phyloP scores from a whole-genome alignment of 2,797 vertebrate genomes.

The Melanotaenia pygmaea region DNA sequence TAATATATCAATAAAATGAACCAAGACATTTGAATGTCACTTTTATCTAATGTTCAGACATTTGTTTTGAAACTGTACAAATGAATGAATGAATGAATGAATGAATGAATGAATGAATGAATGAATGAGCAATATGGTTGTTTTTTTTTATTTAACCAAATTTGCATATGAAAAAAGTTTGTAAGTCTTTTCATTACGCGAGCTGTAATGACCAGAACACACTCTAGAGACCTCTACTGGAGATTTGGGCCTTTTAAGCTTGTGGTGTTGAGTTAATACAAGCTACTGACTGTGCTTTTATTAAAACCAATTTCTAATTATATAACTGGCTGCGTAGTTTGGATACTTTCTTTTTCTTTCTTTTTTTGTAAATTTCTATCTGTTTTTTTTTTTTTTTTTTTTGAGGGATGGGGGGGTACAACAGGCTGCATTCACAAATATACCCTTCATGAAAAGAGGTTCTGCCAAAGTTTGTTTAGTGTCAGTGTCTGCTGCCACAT shows the following conservation, averaged over 20 bases:
- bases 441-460: constrained; percentile 35
- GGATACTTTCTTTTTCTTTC: background rate
- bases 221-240: constrained; percentile 18
- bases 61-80: background rate
- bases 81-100: background rate
- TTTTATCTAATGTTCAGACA: background rate
- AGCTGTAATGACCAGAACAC: constrained; percentile 24
- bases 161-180: background rate
- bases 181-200: constrained; percentile 2
- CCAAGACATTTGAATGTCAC: background rate
- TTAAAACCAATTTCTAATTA: background rate
- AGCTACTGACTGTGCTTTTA: background rate
- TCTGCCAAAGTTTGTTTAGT: constrained; percentile 51
- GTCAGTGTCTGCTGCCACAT: constrained; percentile 45
- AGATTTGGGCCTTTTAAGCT: constrained; percentile 23
- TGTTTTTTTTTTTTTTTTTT: background rate
- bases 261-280: constrained; percentile 4
- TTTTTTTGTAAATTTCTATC: background rate
- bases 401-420: too few relatives aligned
- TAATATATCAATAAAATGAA: background rate
- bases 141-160: background rate
- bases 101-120: background rate
- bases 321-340: too few relatives aligned
- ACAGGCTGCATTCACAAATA: background rate
- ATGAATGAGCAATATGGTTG: background rate